Percentiles rank a stretch among this genome's conserved stretches.
These are phyloP conservation scores for Nudaria mundana DNA, from an alignment of 2,888 invertebrate species.

Conservation along the genomic window DNA sequence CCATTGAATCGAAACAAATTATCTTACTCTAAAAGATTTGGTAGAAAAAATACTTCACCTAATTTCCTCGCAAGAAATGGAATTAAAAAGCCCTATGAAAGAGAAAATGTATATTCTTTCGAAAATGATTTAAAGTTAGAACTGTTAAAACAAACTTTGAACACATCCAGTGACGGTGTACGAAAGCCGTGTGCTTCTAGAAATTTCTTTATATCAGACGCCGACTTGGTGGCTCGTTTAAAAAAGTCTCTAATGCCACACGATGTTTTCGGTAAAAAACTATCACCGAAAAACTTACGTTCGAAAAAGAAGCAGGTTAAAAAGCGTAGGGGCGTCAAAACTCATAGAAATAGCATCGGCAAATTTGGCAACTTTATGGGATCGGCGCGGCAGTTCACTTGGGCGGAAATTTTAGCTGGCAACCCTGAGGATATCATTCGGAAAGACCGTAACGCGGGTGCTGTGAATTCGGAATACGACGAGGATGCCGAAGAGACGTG, in stretches of 20 bases:
- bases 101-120: conserved; percentile 67
- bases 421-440: conserved; percentile 84
- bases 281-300: conserved; percentile 84
- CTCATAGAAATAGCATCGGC: conserved; percentile 68
- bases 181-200: conserved; percentile 70
- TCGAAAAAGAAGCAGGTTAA: conserved; percentile 77
- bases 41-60: conserved; percentile 62
- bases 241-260: conserved; percentile 76
- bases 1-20: conserved; percentile 59
- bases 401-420: conserved; percentile 84
- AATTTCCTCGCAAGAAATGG: conserved; percentile 66
- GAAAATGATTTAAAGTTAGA: conserved; percentile 71
- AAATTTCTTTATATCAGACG: conserved; percentile 74
- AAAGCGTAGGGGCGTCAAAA: conserved; percentile 68
- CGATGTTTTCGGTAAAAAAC: conserved; percentile 70
- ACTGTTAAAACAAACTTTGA: conserved; percentile 65
- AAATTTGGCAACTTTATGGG: conserved; percentile 79
- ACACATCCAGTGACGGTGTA: conserved; percentile 69
- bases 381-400: conserved; percentile 81
- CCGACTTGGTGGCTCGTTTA: conserved; percentile 67
- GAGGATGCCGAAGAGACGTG: conserved; percentile 60
- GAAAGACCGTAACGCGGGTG: conserved; percentile 58
- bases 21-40: conserved; percentile 59
- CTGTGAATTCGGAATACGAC: conserved; percentile 36
- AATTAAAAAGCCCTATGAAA: conserved; percentile 63